Conservation (phyloP, 2,113 vertebrate genomes). For the Saimiri boliviensis region DNA sequence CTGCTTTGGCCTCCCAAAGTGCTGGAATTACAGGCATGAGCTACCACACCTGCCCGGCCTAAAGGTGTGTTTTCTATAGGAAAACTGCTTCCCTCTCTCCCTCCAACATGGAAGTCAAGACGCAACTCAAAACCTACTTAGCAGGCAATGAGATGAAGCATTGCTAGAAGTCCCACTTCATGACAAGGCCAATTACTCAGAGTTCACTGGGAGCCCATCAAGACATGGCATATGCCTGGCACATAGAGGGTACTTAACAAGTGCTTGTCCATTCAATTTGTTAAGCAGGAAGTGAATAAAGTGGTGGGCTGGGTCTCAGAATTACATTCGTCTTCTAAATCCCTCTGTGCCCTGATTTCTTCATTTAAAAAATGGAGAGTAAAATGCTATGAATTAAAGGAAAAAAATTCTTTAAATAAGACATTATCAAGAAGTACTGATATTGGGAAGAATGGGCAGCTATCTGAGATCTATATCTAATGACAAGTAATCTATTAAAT, state of each 20-base stretch:
- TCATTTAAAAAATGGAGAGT: neutral
- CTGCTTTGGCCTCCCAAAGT: neutral
- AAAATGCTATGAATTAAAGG: neutral
- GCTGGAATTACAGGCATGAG: neutral
- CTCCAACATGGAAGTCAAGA: neutral
- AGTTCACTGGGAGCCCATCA: neutral
- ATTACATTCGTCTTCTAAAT: neutral
- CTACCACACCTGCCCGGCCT: neutral
- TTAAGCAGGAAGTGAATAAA: neutral
- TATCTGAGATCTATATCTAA: neutral
- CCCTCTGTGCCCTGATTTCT: neutral
- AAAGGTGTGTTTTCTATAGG: neutral
- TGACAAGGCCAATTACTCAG: neutral
- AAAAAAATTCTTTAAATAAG: neutral
- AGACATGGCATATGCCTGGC: neutral
- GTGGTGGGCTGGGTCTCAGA: neutral
- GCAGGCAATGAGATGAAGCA: neutral
- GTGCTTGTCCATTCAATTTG: accelerated
- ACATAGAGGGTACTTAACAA: neutral
- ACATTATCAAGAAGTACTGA: neutral
- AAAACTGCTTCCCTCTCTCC: neutral
- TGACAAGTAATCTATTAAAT: neutral
- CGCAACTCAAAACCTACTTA: neutral
- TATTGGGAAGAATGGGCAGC: neutral
- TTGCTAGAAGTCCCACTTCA: neutral